Conservation (phyloP, 2,888 invertebrate species). For the Deilephila elpenor region DNA sequence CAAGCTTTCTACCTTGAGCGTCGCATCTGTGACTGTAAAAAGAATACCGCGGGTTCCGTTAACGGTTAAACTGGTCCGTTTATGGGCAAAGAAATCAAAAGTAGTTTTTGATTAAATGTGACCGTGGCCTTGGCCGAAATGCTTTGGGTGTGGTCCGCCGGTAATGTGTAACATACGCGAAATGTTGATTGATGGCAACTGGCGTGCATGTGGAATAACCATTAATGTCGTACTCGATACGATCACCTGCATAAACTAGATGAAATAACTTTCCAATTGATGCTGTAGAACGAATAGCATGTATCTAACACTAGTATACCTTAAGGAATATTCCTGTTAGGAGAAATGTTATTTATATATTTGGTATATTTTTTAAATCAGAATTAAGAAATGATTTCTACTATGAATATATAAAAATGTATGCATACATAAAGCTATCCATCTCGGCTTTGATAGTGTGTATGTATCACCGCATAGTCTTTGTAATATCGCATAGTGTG, state of each 20-base stretch:
- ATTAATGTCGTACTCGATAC: slow-evolving; percentile 4
- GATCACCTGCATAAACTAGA: background rate
- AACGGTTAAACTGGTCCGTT: slow-evolving; percentile 38
- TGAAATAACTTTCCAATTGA: background rate
- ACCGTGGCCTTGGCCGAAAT: slow-evolving; percentile 72
- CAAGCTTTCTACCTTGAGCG: slow-evolving; percentile 32
- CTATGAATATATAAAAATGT: too few relatives aligned
- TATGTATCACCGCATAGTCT: too few relatives aligned
- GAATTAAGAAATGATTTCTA: too few relatives aligned
- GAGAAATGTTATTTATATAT: too few relatives aligned
- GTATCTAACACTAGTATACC: too few relatives aligned
- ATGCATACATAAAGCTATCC: too few relatives aligned
- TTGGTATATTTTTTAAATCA: too few relatives aligned
- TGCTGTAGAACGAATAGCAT: too few relatives aligned
- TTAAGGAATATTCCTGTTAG: too few relatives aligned
- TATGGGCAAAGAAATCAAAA: slow-evolving; percentile 32
- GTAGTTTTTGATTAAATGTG: slow-evolving; percentile 49
- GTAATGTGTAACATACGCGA: slow-evolving; percentile 38
- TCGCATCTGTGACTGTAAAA: slow-evolving; percentile 50
- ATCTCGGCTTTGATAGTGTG: too few relatives aligned
- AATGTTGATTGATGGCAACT: slow-evolving; percentile 40
- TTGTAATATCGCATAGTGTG: too few relatives aligned
- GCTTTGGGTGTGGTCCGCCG: slow-evolving; percentile 56
- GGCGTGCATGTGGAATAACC: slow-evolving; percentile 30
- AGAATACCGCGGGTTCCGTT: slow-evolving; percentile 30